These are phyloP conservation scores for Netelia melanura DNA, from an alignment of 2,888 invertebrate genomes.

Conservation along the genomic window DNA sequence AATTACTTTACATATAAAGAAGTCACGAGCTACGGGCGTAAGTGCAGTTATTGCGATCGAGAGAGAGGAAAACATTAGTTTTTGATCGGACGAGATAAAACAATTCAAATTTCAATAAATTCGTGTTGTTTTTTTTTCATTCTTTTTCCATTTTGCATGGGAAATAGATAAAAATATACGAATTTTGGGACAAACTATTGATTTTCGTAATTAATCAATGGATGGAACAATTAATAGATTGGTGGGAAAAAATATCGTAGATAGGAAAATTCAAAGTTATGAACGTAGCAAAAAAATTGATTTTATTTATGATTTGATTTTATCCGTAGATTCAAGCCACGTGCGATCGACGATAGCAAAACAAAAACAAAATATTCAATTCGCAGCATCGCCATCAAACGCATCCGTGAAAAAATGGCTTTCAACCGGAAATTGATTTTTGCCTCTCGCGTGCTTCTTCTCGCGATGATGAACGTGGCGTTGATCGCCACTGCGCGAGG, in stretches of 20 bases:
- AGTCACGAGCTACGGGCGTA: conserved; percentile 51
- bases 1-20: conserved; percentile 66
- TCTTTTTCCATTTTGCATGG: background rate
- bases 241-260: background rate
- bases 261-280: background rate
- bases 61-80: conserved; percentile 29
- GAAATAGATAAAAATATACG: background rate
- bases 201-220: no score
- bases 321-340: background rate
- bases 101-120: background rate
- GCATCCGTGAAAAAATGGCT: conserved; percentile 33
- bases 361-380: background rate
- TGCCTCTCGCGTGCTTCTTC: conserved; percentile 13
- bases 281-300: background rate
- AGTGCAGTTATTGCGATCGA: conserved; percentile 29
- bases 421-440: background rate
- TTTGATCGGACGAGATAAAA: background rate
- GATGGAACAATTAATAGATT: no score
- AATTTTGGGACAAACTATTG: no score
- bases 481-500: conserved; percentile 19
- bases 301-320: background rate
- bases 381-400: background rate
- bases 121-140: no score
- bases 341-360: background rate
- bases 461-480: conserved; percentile 21